Percentiles rank a stretch among this genome's conserved stretches.
These are phyloP conservation scores for Stegophylla sp. DNA, from an alignment of 2,888 invertebrate species.

Conservation along the genomic window DNA sequence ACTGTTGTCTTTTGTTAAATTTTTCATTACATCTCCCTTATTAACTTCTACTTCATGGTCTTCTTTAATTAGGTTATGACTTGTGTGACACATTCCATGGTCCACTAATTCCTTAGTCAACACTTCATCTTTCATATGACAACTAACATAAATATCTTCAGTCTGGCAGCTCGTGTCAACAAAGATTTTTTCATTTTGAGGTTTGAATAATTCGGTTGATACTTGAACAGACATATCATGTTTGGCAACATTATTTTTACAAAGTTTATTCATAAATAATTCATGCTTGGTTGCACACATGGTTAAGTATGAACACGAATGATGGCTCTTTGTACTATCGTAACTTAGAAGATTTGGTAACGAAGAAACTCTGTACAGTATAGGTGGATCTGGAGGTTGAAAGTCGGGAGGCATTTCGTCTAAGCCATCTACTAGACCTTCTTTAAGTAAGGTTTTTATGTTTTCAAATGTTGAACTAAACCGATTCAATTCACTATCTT, in stretches of 20 bases:
- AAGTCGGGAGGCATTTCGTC: conserved; percentile 69
- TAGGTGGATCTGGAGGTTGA: conserved; percentile 69
- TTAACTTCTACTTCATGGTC: neutral
- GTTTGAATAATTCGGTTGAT: conserved; percentile 60
- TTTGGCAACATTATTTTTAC: conserved; percentile 56
- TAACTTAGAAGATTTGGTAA: conserved; percentile 69
- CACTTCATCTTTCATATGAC: conserved; percentile 10
- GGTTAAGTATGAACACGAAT: conserved; percentile 55
- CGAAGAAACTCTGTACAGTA: conserved; percentile 74
- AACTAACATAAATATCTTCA: conserved; percentile 49
- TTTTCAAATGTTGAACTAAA: conserved; percentile 81
- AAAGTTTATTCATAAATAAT: conserved; percentile 50
- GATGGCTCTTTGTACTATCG: conserved; percentile 57
- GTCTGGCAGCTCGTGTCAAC: conserved; percentile 60
- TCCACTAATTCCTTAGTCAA: neutral
- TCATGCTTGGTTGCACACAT: conserved; percentile 54
- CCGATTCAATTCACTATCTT: conserved; percentile 70
- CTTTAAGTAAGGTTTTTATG: conserved; percentile 76
- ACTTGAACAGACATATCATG: conserved; percentile 60
- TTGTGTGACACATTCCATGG: conserved; percentile 8
- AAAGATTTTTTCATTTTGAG: conserved; percentile 59
- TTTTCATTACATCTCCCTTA: conserved; percentile 7
- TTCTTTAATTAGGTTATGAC: neutral
- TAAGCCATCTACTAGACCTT: conserved; percentile 71
- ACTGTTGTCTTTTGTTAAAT: neutral